Conservation (phyloP, 2,113 vertebrate genomes). For the Acrocephalus kingi region DNA sequence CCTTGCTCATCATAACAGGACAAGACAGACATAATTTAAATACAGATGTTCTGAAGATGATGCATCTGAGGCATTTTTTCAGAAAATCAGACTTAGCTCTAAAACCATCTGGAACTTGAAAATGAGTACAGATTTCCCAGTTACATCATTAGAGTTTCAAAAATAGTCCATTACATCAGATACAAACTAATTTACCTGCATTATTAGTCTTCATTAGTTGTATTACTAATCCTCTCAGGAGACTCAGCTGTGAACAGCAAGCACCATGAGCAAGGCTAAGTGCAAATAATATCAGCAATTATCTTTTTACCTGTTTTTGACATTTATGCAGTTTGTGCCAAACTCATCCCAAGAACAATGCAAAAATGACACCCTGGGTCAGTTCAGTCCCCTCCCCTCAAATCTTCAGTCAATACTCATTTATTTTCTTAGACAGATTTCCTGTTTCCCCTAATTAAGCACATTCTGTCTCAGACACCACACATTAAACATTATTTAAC, state of each 20-base stretch:
- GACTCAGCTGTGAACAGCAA: not conserved
- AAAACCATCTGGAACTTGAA: slow-evolving; percentile 23
- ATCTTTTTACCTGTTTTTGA: not conserved
- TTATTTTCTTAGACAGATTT: not conserved
- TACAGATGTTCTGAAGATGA: not conserved
- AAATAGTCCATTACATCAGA: not conserved
- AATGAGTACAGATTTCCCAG: slow-evolving; percentile 30
- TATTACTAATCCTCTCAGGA: not conserved
- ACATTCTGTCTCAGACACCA: not conserved
- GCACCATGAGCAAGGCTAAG: not conserved
- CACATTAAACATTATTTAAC: not conserved
- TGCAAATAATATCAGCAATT: not conserved
- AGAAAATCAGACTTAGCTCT: not conserved
- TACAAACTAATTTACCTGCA: slow-evolving; percentile 23
- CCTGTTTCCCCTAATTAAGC: not conserved
- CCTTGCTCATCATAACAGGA: not conserved
- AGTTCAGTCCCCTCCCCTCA: not conserved
- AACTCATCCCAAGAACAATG: not conserved
- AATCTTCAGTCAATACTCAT: not conserved
- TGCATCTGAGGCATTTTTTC: not conserved
- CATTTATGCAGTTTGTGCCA: not conserved
- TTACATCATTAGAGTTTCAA: not conserved
- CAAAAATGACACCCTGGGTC: not conserved
- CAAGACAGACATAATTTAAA: not conserved
- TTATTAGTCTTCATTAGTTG: slow-evolving; percentile 20